A percentile compares a stretch with the other conserved stretches of the same genome.
Conservation (phyloP, 1,140 invertebrate species). For the Panagrolaimus sp. region DNA sequence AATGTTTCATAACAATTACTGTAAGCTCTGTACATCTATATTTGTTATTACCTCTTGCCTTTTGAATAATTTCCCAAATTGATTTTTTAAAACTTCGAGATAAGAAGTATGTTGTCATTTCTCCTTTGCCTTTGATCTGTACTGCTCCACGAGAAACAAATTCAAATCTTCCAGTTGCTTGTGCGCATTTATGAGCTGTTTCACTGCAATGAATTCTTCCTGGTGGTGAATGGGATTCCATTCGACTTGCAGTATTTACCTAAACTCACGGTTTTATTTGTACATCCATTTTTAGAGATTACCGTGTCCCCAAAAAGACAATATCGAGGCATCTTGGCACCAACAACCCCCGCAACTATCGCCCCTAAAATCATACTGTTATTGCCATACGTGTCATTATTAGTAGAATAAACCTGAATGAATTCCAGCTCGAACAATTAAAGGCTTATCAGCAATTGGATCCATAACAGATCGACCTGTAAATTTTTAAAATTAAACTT, state of each 20-base stretch:
- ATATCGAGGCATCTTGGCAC: slow-evolving; percentile 62
- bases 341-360: no score
- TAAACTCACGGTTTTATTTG: no score
- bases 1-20: slow-evolving; percentile 9
- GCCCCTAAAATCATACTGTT: no score
- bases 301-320: slow-evolving; percentile 73
- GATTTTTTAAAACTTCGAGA: slow-evolving; percentile 47
- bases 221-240: slow-evolving; percentile 54
- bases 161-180: slow-evolving; percentile 52
- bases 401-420: slow-evolving; percentile 53
- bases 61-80: slow-evolving; percentile 55
- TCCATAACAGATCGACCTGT: slow-evolving; percentile 51
- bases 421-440: slow-evolving; percentile 49
- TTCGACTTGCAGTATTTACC: slow-evolving; percentile 60
- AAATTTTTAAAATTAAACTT: no score
- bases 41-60: slow-evolving; percentile 35
- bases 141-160: slow-evolving; percentile 52
- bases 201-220: slow-evolving; percentile 55
- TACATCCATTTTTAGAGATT: no score
- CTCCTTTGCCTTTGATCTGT: slow-evolving; percentile 56
- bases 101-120: slow-evolving; percentile 54
- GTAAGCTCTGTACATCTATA: no score
- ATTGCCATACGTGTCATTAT: no score
- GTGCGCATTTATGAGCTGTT: slow-evolving; percentile 36
- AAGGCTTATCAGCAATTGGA: slow-evolving; percentile 43